These are phyloP conservation scores for Acrossocheilus wenchowensis DNA, from an alignment of 2,797 vertebrate species.

Conservation along the genomic window DNA sequence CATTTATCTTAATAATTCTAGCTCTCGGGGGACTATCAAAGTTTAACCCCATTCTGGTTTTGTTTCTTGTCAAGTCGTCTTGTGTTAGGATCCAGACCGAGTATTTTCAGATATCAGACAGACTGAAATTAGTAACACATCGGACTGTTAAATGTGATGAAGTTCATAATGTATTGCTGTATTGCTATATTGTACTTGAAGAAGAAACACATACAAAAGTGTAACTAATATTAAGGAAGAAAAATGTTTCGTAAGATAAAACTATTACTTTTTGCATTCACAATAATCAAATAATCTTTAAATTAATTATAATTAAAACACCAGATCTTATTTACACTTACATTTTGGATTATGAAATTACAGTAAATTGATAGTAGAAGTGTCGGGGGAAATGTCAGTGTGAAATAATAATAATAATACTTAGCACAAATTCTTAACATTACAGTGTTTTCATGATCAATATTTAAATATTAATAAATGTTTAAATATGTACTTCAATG, in stretches of 20 bases:
- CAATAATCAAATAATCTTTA: background rate
- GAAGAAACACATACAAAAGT: background rate
- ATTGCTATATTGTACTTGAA: no score
- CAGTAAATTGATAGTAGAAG: background rate
- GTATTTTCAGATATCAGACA: background rate
- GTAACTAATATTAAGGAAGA: background rate
- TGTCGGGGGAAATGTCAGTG: background rate
- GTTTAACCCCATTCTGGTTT: background rate
- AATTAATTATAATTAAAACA: background rate
- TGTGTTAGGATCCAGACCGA: background rate
- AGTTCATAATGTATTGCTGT: background rate
- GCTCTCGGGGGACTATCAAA: background rate
- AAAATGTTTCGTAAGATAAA: background rate
- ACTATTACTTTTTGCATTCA: background rate
- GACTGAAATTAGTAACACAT: background rate
- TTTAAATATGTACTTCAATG: background rate
- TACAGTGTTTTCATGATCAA: background rate
- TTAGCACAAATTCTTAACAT: background rate
- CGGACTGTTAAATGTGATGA: background rate
- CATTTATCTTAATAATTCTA: constrained; percentile 19
- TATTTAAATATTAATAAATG: background rate
- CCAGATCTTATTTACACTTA: background rate
- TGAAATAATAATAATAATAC: background rate
- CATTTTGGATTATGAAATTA: background rate
- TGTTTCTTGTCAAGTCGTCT: constrained; percentile 3